phyloP scores from a whole-genome alignment of 2,113 vertebrate genomes.

The Panthera uncia region DNA sequence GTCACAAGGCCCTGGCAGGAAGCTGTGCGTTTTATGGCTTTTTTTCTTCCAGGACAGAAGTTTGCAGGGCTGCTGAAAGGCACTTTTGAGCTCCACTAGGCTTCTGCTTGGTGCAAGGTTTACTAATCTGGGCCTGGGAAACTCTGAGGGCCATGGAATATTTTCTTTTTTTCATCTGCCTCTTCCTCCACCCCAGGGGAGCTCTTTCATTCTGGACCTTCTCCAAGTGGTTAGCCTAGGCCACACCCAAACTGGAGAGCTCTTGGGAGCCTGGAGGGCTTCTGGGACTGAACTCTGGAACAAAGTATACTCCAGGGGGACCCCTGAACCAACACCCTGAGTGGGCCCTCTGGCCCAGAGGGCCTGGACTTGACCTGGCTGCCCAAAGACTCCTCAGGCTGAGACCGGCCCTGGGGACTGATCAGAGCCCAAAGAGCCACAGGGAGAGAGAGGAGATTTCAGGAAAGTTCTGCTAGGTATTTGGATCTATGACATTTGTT shows the following conservation, averaged over 20 bases:
- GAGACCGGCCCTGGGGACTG: neutral
- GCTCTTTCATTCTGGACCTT: neutral
- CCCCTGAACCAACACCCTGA: neutral
- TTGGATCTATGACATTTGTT: neutral
- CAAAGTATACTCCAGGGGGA: neutral
- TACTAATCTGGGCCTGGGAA: neutral
- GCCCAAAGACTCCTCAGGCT: neutral
- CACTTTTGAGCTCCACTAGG: neutral
- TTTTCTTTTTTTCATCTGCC: neutral
- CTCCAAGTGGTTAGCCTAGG: neutral
- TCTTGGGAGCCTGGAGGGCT: neutral
- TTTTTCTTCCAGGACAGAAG: conserved; percentile 11
- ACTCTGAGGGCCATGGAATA: neutral
- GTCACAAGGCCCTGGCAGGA: neutral
- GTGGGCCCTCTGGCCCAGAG: neutral
- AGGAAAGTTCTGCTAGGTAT: neutral
- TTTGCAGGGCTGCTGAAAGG: neutral
- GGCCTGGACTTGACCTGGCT: neutral
- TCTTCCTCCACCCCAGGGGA: neutral
- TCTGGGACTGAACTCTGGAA: neutral
- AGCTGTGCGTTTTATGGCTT: neutral
- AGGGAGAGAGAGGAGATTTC: neutral
- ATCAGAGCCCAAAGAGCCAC: neutral
- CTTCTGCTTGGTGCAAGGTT: neutral
- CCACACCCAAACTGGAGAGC: neutral